A percentile compares a stretch with the other conserved stretches of the same genome.
phyloP scores from a whole-genome alignment of 2,113 vertebrate species.

The Peromyscus maniculatus region DNA sequence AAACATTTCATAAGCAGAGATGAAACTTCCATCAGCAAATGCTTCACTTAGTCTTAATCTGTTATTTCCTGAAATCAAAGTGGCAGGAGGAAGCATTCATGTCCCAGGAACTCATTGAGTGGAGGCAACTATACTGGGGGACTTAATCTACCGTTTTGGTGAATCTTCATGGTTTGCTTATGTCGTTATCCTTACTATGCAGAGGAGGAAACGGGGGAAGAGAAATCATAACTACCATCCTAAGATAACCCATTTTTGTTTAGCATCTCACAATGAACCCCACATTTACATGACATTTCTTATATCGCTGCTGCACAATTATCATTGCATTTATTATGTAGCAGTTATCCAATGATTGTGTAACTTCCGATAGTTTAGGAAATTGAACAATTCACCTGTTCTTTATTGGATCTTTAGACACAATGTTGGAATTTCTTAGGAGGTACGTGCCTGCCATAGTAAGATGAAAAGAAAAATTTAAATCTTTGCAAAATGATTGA shows the following conservation, averaged over 20 bases:
- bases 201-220: background rate
- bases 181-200: background rate
- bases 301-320: background rate
- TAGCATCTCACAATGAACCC: no score
- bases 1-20: slow-evolving; percentile 17
- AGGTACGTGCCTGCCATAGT: background rate
- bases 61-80: slow-evolving; percentile 1
- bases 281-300: background rate
- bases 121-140: background rate
- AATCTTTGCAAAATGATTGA: background rate
- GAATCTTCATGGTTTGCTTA: background rate
- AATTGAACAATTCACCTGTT: slow-evolving; percentile 22
- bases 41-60: background rate
- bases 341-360: background rate
- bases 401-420: background rate
- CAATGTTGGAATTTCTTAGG: background rate
- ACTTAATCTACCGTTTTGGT: background rate
- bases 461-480: background rate
- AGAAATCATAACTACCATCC: background rate
- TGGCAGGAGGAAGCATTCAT: background rate
- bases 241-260: background rate
- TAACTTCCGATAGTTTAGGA: background rate
- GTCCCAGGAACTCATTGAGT: background rate
- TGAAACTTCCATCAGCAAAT: background rate
- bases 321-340: background rate